Base-by-base conservation (phyloP, 2,113 vertebrate genomes). In the Lontra canadensis region DNA sequence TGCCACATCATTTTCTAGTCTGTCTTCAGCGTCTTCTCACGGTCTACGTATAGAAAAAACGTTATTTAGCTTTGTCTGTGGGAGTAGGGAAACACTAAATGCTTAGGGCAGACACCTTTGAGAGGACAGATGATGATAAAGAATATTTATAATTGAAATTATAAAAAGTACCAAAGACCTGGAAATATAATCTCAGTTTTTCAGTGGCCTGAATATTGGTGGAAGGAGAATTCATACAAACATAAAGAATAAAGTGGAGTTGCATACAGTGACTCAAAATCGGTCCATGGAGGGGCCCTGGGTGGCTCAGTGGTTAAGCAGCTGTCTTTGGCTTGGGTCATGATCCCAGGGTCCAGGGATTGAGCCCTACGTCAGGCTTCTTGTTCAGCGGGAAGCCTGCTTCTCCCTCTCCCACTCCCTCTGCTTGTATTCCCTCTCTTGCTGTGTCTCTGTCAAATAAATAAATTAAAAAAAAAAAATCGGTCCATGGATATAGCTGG, bases 401-500 rank as follows among this genome's bases (percentile, higher is more conserved):
- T 55, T 55, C 52, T 55, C 52, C 52, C 52, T 18, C 17, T 55
- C 52, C 52, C 52, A 55, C 52, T 55, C 52, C 17, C 52, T 55
- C 17, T 55, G 52, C 52, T 55, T 18, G 17, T 55, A 15, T 55
- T 55, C 17, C 52, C 52, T 55, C 52, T 52, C 52, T 55, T 17
- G 6, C 52, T 55, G 52, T 55, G 52, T 55, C 17, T 18, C 17
- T 18, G 52, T 55, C 52, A 55, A 55, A 55, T 55, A 55, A 55
- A 55, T 55, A 18, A 55, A 55, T 55, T 55, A 3, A 55, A 55
- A 55, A 55, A 49, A 52, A 52, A 55, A 39, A 82, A 69, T 10
- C 13, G 63, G 26, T 6, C 17, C 3, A 0, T 31, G 25, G 44
- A 36, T 36, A 36, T 20, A 69, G 34, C n/a, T 36, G n/a, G 8